These are phyloP conservation scores for Lepidonotus clava DNA, from an alignment of 2,888 invertebrate genomes.

Conservation along the genomic window DNA sequence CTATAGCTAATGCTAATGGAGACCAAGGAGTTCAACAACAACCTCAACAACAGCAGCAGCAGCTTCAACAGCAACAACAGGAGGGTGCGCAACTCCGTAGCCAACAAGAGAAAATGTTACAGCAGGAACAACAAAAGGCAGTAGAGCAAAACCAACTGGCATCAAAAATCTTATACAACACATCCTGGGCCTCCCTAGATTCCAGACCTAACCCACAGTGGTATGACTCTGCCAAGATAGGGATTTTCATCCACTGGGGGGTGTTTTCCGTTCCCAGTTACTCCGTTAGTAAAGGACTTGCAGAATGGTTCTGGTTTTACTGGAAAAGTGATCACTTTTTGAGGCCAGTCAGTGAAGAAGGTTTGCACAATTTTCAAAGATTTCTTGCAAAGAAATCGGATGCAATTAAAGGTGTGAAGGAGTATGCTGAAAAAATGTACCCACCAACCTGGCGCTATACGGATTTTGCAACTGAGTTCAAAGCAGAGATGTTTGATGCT, in stretches of 20 bases:
- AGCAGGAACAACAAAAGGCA: not conserved
- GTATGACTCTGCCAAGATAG: conserved; percentile 76
- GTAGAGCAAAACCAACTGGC: not conserved
- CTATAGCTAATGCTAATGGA: too few species aligned
- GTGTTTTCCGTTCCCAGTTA: conserved; percentile 94
- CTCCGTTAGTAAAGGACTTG: conserved; percentile 57
- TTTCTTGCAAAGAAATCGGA: not conserved
- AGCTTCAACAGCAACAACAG: not conserved
- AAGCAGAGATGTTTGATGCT: conserved; percentile 91
- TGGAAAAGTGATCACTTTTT: conserved; percentile 68
- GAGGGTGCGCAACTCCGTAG: not conserved
- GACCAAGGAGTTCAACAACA: not conserved
- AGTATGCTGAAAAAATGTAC: conserved; percentile 91
- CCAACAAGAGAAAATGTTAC: not conserved
- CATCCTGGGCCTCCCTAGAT: conserved; percentile 11
- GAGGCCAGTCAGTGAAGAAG: not conserved
- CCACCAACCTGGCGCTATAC: conserved; percentile 92
- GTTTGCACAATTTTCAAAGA: not conserved
- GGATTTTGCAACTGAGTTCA: conserved; percentile 92
- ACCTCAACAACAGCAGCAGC: not conserved
- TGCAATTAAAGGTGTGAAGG: conserved; percentile 63
- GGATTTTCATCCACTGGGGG: conserved; percentile 97
- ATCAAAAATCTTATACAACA: not conserved
- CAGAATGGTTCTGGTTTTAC: conserved; percentile 79
- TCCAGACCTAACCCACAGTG: not conserved